Evolutionary conservation across 2,797 vertebrate species (phyloP).

Genomic region (Antrozous pallidus): DNA sequence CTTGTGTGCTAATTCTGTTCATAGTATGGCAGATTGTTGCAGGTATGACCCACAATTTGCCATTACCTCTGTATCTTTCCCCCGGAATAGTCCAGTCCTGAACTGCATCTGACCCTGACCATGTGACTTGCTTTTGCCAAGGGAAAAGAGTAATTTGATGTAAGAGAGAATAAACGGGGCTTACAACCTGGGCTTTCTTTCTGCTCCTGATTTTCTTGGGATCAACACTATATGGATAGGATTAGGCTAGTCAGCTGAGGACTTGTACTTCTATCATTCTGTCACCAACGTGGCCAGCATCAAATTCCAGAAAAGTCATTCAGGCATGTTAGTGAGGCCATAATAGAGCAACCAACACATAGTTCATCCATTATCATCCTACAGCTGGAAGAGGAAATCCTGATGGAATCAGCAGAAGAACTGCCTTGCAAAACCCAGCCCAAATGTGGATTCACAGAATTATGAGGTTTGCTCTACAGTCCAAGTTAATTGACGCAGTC

Average conservation of each 20-base stretch:
- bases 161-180: too few species aligned
- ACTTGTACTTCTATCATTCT: fast-evolving
- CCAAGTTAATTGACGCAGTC: neutral
- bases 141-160: too few species aligned
- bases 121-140: neutral
- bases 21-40: neutral
- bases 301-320: neutral
- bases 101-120: neutral
- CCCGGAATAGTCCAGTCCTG: neutral
- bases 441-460: neutral
- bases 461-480: neutral
- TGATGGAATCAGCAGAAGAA: neutral
- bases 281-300: neutral
- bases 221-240: neutral
- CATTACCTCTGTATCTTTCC: neutral
- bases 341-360: neutral
- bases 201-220: neutral
- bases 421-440: neutral
- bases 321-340: neutral
- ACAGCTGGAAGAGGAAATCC: neutral
- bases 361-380: neutral
- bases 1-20: neutral
- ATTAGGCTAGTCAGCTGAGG: neutral
- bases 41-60: too few species aligned
- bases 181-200: neutral